Percentiles rank a stretch among this genome's conserved stretches.
Conservation (phyloP, 2,888 invertebrate species). For the Ichneumoninae sp. region DNA sequence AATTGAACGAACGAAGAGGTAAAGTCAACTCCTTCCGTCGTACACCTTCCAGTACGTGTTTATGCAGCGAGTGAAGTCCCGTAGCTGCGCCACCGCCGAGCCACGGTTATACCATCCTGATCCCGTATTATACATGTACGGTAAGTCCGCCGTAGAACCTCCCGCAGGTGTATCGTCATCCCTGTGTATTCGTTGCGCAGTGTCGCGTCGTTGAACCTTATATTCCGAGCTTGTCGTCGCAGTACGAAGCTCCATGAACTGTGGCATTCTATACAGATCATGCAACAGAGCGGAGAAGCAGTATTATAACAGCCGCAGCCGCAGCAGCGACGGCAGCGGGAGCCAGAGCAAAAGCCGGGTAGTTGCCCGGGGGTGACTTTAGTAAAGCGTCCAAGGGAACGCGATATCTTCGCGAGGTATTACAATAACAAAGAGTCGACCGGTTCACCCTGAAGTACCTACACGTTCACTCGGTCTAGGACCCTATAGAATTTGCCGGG, state of each 20-base stretch:
- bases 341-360: slow-evolving; percentile 35
- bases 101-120: slow-evolving; percentile 1
- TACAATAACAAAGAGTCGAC: slow-evolving; percentile 73
- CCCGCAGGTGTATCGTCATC: slow-evolving; percentile 17
- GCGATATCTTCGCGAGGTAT: slow-evolving; percentile 70
- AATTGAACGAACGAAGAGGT: neutral
- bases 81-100: neutral
- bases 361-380: slow-evolving; percentile 69
- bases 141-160: slow-evolving; percentile 6
- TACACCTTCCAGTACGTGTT: neutral
- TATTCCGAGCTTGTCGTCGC: slow-evolving; percentile 16
- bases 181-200: slow-evolving; percentile 3
- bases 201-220: slow-evolving; percentile 16
- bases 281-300: slow-evolving; percentile 36
- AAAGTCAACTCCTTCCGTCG: neutral
- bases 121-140: slow-evolving; percentile 19
- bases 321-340: neutral
- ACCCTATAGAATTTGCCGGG: slow-evolving; percentile 59
- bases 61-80: slow-evolving; percentile 2
- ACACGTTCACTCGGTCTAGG: slow-evolving; percentile 19
- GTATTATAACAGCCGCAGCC: slow-evolving; percentile 14
- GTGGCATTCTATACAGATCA: slow-evolving; percentile 5
- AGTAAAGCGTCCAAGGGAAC: slow-evolving; percentile 64
- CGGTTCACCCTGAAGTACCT: slow-evolving; percentile 58
- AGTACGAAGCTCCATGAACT: slow-evolving; percentile 8